Conservation (phyloP, 2,113 vertebrate genomes). For the Myrmecobius fasciatus region DNA sequence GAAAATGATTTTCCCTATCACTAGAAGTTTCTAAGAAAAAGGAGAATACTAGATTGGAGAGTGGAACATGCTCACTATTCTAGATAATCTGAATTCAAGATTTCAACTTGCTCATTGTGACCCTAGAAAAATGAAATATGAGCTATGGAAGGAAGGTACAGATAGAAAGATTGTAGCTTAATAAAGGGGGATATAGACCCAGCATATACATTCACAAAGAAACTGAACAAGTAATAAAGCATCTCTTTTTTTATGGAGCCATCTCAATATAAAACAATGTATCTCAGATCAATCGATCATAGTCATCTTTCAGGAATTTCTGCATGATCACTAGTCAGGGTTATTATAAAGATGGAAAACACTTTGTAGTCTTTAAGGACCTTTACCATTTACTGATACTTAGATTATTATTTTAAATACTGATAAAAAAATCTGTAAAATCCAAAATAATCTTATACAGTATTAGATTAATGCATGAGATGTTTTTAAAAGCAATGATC, state of each 20-base stretch:
- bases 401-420: background rate
- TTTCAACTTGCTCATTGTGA: background rate
- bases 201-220: background rate
- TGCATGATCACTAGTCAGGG: background rate
- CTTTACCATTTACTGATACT: background rate
- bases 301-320: background rate
- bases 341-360: background rate
- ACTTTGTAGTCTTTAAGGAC: background rate
- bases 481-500: constrained; percentile 54
- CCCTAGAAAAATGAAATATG: background rate
- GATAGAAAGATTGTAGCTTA: background rate
- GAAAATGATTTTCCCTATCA: background rate
- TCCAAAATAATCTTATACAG: constrained; percentile 7
- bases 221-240: background rate
- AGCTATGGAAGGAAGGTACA: background rate
- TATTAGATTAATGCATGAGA: constrained; percentile 37
- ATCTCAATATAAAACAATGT: background rate
- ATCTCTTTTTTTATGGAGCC: background rate
- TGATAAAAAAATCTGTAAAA: background rate
- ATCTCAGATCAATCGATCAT: background rate
- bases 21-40: background rate
- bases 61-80: background rate
- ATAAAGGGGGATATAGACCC: background rate
- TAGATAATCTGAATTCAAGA: background rate
- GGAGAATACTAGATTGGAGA: background rate